Conservation (phyloP, 2,113 vertebrate genomes). For the Aleadryas rufinucha region DNA sequence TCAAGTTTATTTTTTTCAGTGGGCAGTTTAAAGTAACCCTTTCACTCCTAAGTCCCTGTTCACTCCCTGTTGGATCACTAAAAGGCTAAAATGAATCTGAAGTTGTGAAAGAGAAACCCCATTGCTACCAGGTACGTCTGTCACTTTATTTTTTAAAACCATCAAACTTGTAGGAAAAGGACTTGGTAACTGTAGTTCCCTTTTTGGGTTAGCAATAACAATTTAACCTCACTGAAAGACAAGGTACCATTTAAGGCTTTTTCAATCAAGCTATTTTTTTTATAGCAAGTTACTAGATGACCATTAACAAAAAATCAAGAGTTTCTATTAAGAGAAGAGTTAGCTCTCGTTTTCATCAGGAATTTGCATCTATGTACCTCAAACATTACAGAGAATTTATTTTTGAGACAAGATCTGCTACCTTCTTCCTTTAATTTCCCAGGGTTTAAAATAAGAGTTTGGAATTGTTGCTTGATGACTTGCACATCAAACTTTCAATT, state of each 20-base stretch:
- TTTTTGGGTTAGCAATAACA: background rate
- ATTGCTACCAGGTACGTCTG: background rate
- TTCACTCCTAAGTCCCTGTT: background rate
- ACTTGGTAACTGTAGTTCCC: background rate
- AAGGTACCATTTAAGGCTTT: background rate
- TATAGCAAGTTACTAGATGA: background rate
- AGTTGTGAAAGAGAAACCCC: background rate
- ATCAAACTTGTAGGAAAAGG: background rate
- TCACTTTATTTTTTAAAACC: background rate
- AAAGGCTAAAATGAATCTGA: background rate
- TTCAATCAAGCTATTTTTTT: background rate
- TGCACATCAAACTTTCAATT: background rate
- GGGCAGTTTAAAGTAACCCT: background rate
- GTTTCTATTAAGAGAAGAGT: background rate
- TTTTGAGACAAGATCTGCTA: background rate
- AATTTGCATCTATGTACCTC: background rate
- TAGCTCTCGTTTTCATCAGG: background rate
- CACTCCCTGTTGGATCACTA: background rate
- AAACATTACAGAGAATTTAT: background rate
- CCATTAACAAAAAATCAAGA: background rate
- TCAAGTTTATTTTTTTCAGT: background rate
- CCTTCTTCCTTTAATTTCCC: background rate
- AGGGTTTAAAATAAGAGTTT: background rate
- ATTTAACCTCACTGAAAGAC: background rate
- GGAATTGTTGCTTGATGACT: background rate